Evolutionary conservation across 2,888 invertebrate species (phyloP).

Genomic region (Lapara coniferarum): DNA sequence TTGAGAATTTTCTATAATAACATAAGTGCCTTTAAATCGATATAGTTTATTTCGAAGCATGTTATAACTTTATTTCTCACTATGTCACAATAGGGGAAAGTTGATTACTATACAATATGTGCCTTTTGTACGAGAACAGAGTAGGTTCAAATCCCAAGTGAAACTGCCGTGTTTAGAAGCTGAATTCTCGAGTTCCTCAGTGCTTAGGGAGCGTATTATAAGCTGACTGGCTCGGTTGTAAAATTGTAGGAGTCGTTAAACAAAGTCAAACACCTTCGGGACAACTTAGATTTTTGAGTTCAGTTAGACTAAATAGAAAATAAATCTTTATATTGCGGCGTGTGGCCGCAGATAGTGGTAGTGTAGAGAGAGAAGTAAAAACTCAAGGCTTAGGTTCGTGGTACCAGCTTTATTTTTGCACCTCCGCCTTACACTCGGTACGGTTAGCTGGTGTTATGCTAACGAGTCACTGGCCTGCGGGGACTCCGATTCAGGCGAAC

Average conservation of each 20-base stretch:
- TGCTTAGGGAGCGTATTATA: neutral
- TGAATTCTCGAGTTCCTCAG: neutral
- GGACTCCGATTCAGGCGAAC: no score
- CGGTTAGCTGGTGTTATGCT: no score
- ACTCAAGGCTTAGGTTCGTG: no score
- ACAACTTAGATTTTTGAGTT: neutral
- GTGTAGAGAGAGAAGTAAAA: no score
- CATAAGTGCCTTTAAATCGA: neutral
- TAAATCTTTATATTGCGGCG: no score
- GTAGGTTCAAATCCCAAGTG: no score
- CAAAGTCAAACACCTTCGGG: neutral
- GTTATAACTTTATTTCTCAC: neutral
- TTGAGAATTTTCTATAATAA: neutral
- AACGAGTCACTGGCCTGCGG: no score
- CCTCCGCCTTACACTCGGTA: no score
- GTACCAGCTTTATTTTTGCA: no score
- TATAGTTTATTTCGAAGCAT: neutral
- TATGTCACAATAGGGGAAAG: no score
- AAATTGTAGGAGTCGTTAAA: constrained; percentile 2
- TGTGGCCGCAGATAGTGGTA: no score
- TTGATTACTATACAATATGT: neutral
- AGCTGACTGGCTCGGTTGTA: neutral
- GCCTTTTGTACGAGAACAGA: neutral
- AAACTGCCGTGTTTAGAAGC: neutral
- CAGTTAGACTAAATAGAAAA: no score